Base-by-base conservation (phyloP, 2,888 invertebrate genomes). In the Alentia gelatinosa region DNA sequence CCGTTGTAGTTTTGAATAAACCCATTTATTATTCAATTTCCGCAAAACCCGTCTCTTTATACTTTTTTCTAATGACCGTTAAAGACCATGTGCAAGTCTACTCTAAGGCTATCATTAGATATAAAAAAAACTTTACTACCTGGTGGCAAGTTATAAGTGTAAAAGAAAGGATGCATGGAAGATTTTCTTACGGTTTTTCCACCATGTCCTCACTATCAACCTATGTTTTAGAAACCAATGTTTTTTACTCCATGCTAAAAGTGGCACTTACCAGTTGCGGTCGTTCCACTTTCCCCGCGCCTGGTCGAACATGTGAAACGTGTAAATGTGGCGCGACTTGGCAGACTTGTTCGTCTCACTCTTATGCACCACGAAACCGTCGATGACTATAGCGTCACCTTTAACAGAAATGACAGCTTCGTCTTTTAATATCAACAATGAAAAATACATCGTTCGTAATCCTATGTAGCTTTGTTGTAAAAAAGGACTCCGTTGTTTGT, bases 301-400 rank as follows among this genome's bases (percentile, higher is more conserved):
- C 30, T 97, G 96, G 96, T 99, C 99, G 91, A 98, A 97, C 0
- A 99, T 97, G 96, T 99, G 99, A 96, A 99, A 99, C 7, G 99
- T 99, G 96, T 99, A 99, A 0, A 98, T 98, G 94, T 98, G 98
- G 47, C 99, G 97, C n/a, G 98, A 98, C 92, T 97, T 97, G 0
- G 97, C 95, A 0, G 99, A 99, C 91, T 97, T 97, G 96, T 99
- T 99, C 12, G 97, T 97, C 89, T 98, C 98, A 94, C 99, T 99
- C 95, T 98, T 98, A 96, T 99, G 99, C 0, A 99, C 98, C 0
- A 99, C 98, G 95, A 98, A 97, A 0, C 99, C 99, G 95, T 99
- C 98, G 92, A 99, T 98, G 63, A 99, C 95, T 89, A 99, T 97
- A 93, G 98, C 98, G 0, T 98, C 97, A 74, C 99, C 98, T 95